phyloP scores from a whole-genome alignment of 2,888 invertebrate genomes.

The Rotaria magnacalcarata region DNA sequence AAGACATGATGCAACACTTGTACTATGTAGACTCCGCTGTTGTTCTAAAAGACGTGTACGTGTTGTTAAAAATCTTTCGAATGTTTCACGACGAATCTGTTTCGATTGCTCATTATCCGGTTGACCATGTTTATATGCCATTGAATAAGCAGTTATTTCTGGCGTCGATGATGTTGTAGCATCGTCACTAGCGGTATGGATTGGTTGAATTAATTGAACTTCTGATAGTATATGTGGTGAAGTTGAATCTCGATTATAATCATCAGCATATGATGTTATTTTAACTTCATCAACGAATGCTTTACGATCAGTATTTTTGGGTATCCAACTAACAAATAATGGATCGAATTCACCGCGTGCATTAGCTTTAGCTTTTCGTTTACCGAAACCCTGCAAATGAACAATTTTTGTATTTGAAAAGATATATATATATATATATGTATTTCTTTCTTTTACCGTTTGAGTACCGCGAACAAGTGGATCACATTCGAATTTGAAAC shows the following conservation, averaged over 20 bases:
- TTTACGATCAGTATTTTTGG: neutral
- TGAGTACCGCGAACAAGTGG: slow-evolving; percentile 49
- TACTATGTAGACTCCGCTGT: neutral
- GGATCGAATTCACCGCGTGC: neutral
- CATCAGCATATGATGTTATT: neutral
- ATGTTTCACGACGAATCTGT: slow-evolving; percentile 21
- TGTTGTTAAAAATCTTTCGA: slow-evolving; percentile 20
- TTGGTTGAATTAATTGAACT: neutral
- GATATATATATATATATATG: neutral
- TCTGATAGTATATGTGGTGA: neutral
- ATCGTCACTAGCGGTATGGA: neutral
- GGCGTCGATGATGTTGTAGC: neutral
- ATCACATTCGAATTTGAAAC: slow-evolving; percentile 54
- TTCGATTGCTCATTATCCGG: neutral
- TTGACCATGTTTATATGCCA: neutral
- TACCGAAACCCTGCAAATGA: slow-evolving; percentile 6
- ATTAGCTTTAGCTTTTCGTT: neutral
- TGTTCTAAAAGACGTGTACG: neutral
- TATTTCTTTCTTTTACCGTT: slow-evolving; percentile 33
- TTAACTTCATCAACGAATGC: neutral
- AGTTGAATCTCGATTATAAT: slow-evolving; percentile 8
- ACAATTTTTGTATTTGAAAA: neutral
- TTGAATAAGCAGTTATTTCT: neutral
- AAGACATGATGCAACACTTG: slow-evolving; percentile 43
- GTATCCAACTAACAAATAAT: slow-evolving; percentile 13